These are phyloP conservation scores for Monoplex corrugatus DNA, from an alignment of 2,888 invertebrate species.

Conservation along the genomic window DNA sequence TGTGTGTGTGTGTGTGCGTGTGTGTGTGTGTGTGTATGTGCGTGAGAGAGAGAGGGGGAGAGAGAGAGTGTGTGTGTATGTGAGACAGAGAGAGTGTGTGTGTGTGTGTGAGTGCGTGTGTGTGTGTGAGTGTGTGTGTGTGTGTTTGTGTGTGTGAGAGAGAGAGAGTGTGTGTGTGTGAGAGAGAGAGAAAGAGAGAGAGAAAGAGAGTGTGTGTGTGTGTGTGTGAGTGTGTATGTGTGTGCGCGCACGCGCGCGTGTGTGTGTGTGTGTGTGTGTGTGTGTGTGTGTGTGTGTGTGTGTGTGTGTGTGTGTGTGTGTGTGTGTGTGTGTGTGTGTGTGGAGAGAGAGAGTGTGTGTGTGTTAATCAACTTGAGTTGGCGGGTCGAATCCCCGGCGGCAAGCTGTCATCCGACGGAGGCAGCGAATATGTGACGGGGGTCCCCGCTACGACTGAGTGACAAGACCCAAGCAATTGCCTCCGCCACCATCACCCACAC, in stretches of 20 bases:
- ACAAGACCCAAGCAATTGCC: too few species aligned
- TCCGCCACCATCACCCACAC: too few species aligned
- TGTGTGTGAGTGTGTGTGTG: constrained; percentile 7
- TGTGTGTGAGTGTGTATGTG: not conserved
- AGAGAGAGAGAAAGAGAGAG: not conserved
- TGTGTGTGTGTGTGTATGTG: constrained; percentile 1
- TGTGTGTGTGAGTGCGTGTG: constrained; percentile 18
- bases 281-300: too few species aligned
- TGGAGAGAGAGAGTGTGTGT: too few species aligned
- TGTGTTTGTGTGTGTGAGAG: not conserved
- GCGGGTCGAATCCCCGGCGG: not conserved
- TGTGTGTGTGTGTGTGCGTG: constrained; percentile 30
- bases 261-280: not conserved
- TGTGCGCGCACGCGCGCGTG: not conserved
- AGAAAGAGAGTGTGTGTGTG: not conserved
- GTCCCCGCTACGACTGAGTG: too few species aligned
- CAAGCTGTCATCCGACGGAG: not conserved
- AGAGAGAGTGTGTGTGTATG: too few species aligned
- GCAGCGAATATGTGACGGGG: too few species aligned
- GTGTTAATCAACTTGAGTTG: not conserved
- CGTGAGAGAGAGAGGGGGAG: too few species aligned
- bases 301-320: too few species aligned
- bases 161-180: not conserved
- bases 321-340: too few species aligned
- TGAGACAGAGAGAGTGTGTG: too few species aligned